phyloP scores from a whole-genome alignment of 2,888 invertebrate species.

The Pristionchus maxplancki region DNA sequence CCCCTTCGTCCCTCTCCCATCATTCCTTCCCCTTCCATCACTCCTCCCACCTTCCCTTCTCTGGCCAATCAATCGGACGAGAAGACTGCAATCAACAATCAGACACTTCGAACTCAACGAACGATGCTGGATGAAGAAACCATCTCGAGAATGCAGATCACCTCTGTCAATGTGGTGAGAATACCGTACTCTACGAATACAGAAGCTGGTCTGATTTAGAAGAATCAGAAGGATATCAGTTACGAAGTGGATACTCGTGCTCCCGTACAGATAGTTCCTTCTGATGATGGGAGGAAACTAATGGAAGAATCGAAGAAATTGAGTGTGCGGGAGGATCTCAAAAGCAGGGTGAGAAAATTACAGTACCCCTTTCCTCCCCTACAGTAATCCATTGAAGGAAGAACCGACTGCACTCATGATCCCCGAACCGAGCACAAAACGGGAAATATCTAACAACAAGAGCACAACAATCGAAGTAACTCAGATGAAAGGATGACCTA shows the following conservation, averaged over 20 bases:
- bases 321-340: background rate
- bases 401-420: background rate
- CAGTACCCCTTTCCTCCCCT: background rate
- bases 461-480: background rate
- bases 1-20: background rate
- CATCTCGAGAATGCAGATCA: background rate
- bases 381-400: background rate
- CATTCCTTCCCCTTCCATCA: background rate
- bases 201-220: background rate
- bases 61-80: background rate
- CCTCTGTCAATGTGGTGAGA: background rate
- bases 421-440: background rate
- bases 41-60: background rate
- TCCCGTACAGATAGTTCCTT: background rate
- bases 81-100: conserved; percentile 1
- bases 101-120: background rate
- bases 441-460: background rate
- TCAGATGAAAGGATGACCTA: background rate
- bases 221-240: background rate
- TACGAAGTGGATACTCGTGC: background rate
- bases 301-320: background rate
- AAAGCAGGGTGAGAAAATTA: background rate
- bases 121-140: background rate
- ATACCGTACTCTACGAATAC: background rate
- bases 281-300: background rate